phyloP scores from a whole-genome alignment of 2,113 vertebrate species.

The Oreotrochilus melanogaster region DNA sequence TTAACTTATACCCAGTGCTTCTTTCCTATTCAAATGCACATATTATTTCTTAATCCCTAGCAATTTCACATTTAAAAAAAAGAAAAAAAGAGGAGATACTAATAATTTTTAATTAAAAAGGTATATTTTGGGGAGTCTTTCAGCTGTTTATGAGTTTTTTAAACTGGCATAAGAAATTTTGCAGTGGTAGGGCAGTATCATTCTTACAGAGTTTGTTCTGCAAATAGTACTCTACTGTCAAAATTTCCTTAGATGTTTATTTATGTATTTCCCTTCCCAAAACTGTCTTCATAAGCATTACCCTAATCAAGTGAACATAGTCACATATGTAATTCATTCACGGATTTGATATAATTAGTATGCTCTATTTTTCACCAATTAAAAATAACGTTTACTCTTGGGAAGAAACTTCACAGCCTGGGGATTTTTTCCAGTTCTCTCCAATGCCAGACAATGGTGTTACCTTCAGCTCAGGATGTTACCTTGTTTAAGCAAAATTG shows the following conservation, averaged over 20 bases:
- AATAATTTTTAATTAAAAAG: neutral
- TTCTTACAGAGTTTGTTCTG: neutral
- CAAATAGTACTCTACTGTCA: neutral
- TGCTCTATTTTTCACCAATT: slow-evolving; percentile 67
- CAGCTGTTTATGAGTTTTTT: neutral
- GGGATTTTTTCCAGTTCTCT: neutral
- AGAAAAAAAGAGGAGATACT: neutral
- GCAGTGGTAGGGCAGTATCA: neutral
- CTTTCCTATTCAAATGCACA: neutral
- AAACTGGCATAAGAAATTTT: neutral
- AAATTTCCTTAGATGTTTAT: neutral
- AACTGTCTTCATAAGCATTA: slow-evolving; percentile 51
- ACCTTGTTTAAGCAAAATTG: neutral
- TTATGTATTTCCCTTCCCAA: neutral
- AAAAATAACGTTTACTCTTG: slow-evolving; percentile 59
- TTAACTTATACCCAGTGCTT: neutral
- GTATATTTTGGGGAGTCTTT: accelerated
- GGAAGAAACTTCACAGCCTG: slow-evolving; percentile 8
- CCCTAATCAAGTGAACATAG: slow-evolving; percentile 47
- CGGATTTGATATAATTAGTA: slow-evolving; percentile 66
- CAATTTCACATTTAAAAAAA: neutral
- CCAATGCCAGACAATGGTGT: neutral
- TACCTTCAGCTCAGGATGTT: neutral
- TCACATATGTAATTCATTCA: slow-evolving; percentile 66
- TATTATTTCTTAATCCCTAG: neutral